Conservation (phyloP, 2,113 vertebrate species). For the Callithrix jacchus region DNA sequence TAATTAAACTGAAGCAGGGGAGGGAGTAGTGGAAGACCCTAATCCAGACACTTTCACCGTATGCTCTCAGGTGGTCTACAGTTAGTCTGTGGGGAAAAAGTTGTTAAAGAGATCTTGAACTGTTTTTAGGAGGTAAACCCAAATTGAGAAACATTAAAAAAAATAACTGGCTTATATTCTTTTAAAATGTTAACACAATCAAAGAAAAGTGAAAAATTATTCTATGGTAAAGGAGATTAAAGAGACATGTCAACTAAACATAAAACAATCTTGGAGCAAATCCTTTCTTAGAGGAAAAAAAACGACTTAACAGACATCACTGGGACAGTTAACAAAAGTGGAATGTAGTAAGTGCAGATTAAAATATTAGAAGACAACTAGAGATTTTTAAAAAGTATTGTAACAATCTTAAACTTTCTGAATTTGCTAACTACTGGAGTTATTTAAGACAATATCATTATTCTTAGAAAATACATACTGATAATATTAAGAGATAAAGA, state of each 20-base stretch:
- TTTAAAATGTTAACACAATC: conserved; percentile 19
- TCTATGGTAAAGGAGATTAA: conserved; percentile 27
- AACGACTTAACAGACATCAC: background rate
- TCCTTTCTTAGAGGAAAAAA: background rate
- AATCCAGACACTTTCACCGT: background rate
- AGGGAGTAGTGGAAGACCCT: background rate
- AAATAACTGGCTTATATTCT: conserved; percentile 5
- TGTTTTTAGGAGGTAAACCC: background rate
- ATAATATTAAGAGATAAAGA: background rate
- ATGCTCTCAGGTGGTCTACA: background rate
- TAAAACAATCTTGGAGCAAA: background rate
- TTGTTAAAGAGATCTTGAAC: background rate
- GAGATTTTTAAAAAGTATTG: background rate
- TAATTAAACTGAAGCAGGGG: background rate
- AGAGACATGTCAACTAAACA: background rate
- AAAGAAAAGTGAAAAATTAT: background rate
- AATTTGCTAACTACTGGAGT: conserved; percentile 11
- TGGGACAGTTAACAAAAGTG: background rate
- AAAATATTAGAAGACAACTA: background rate
- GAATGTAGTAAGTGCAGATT: background rate
- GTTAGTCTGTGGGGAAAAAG: background rate
- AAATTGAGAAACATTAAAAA: background rate
- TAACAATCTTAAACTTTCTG: background rate
- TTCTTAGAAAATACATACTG: background rate
- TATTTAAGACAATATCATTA: background rate